Conservation (phyloP, 1,140 invertebrate species). For the Procambarus virginalis region DNA sequence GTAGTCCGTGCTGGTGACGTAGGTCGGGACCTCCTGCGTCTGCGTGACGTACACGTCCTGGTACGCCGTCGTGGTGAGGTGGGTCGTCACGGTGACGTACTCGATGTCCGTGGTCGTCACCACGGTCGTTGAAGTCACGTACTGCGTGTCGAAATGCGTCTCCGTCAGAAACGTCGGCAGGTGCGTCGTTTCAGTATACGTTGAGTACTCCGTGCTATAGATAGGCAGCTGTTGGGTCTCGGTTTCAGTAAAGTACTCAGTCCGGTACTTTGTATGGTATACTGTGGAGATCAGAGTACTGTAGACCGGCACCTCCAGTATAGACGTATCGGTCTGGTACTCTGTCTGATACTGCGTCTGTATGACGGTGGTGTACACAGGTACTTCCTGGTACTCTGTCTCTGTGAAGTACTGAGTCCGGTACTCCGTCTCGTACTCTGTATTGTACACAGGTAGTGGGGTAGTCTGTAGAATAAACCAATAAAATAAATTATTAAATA, state of each 20-base stretch:
- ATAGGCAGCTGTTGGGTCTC: conserved; percentile 19
- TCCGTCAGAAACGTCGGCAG: conserved; percentile 44
- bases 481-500: background rate
- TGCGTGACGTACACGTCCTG: conserved; percentile 52
- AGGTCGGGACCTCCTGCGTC: conserved; percentile 37
- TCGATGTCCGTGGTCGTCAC: conserved; percentile 37
- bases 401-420: conserved; percentile 42
- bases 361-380: conserved; percentile 36
- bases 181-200: conserved; percentile 33
- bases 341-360: conserved; percentile 41
- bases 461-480: conserved; percentile 16
- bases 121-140: conserved; percentile 33
- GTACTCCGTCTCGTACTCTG: conserved; percentile 44
- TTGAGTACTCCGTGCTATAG: conserved; percentile 31
- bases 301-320: conserved; percentile 34
- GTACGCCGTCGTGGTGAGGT: conserved; percentile 20
- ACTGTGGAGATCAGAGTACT: conserved; percentile 43
- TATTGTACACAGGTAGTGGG: conserved; percentile 32
- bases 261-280: conserved; percentile 55
- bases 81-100: conserved; percentile 36
- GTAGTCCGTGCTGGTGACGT: conserved; percentile 45
- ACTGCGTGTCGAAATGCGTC: conserved; percentile 47
- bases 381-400: conserved; percentile 44
- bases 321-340: conserved; percentile 42
- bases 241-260: conserved; percentile 35